Evolutionary conservation across 2,888 invertebrate species (phyloP), one percentile per base, ranked within the genome.

Genomic region (Choristoneura rosaceana): DNA sequence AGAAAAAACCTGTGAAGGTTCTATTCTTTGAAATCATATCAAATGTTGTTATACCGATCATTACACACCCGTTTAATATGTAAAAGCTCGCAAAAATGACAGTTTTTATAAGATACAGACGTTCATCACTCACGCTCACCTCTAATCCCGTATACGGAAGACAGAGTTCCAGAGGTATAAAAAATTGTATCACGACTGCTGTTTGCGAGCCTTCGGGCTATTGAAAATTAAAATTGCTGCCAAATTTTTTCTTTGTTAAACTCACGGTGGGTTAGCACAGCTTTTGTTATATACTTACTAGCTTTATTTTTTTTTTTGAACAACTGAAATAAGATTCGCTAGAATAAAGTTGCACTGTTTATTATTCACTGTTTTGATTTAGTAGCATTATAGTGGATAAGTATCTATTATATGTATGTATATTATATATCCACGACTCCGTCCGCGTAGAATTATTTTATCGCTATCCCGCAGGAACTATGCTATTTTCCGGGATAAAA

Each of bases 171-270:
- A 83, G 86, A 86, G 81, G 83, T 83, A 89, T 82, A 87, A 87
- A 88, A 84, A 83, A 84, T 84, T 81, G 87, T 87, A 89, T 87
- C 83, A 87, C 81, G 84, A 83, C 82, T 84, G 81, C 83, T 81
- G 85, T 87, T 90, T 86, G 86, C 81, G 79, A 78, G 89, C 90
- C 92, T 90, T 83, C 81, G 77, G 92, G 90, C 90, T 86, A 91
- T 90, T 86, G 88, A 87, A 92, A 92, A 93, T 93, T 93, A 92
- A 92, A 92, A 91, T 88, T 86, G 86, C 87, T 85, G 83, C 84
- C 83, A 83, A 81, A 80, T 86, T 87, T 87, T 89, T 90, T 90
- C 87, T 88, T 84, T 85, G 84, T 84, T 70, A 81, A 84, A 81
- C 81, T 82, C 79, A 82, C 85, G 80, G 84, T 84, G 83, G 82